These are phyloP conservation scores for Lathronympha strigana DNA, from an alignment of 2,888 invertebrate genomes.

Conservation along the genomic window DNA sequence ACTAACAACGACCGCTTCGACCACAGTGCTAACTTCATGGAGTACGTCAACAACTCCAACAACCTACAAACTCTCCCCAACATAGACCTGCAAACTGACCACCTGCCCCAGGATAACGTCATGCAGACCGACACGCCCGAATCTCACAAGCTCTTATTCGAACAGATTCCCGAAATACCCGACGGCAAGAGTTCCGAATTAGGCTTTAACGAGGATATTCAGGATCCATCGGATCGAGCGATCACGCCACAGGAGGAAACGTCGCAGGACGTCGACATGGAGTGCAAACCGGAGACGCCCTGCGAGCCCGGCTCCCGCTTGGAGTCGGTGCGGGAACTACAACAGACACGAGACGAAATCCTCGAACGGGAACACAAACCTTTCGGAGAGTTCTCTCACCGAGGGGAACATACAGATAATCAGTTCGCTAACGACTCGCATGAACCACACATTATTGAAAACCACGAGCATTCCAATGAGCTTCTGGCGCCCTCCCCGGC, in stretches of 20 bases:
- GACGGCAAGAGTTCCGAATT: slow-evolving; percentile 79
- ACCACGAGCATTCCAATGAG: slow-evolving; percentile 45
- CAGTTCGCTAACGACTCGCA: not conserved
- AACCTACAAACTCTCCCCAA: slow-evolving; percentile 65
- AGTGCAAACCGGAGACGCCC: slow-evolving; percentile 58
- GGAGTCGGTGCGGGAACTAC: slow-evolving; percentile 36
- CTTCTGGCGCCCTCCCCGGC: slow-evolving; percentile 47
- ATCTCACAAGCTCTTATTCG: slow-evolving; percentile 79
- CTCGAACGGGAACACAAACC: slow-evolving; percentile 45
- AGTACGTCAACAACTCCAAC: slow-evolving; percentile 59
- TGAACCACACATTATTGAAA: slow-evolving; percentile 10
- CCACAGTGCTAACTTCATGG: slow-evolving; percentile 62
- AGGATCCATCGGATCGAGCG: slow-evolving; percentile 69
- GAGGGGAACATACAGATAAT: slow-evolving; percentile 1
- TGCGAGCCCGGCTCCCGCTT: slow-evolving; percentile 17
- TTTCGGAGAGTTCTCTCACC: slow-evolving; percentile 40
- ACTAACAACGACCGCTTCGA: slow-evolving; percentile 46
- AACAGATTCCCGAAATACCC: slow-evolving; percentile 81
- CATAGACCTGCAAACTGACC: slow-evolving; percentile 65
- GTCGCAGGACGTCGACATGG: slow-evolving; percentile 70
- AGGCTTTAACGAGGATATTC: slow-evolving; percentile 72
- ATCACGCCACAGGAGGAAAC: slow-evolving; percentile 65
- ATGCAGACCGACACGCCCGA: slow-evolving; percentile 78
- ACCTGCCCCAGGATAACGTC: slow-evolving; percentile 62
- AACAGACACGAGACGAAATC: slow-evolving; percentile 50